These are phyloP conservation scores for Taurulus bubalis DNA, from an alignment of 2,113 vertebrate genomes.

Conservation along the genomic window DNA sequence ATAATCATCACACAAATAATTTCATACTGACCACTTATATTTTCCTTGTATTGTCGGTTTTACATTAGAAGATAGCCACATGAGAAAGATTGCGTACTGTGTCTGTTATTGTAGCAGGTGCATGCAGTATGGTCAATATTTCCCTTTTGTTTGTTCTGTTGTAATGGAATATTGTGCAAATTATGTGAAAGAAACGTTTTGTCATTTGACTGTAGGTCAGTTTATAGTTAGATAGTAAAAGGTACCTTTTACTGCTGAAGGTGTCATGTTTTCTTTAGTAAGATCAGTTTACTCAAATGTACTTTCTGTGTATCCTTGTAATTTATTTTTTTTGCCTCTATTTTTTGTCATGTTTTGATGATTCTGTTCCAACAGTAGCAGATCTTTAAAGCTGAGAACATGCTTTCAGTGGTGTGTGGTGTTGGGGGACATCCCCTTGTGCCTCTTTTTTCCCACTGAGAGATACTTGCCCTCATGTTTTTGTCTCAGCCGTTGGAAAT, in stretches of 20 bases:
- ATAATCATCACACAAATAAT: background rate
- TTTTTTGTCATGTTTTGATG: slow-evolving; percentile 36
- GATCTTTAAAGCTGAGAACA: background rate
- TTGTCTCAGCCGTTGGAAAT: slow-evolving; percentile 51
- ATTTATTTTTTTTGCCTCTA: slow-evolving; percentile 15
- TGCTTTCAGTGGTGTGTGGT: slow-evolving; percentile 24
- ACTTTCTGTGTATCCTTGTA: background rate
- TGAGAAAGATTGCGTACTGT: slow-evolving; percentile 4
- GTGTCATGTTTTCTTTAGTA: background rate
- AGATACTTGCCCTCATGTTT: slow-evolving; percentile 43
- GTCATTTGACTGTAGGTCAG: slow-evolving; percentile 9
- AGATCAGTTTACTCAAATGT: background rate
- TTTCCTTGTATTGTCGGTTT: background rate
- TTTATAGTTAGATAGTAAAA: background rate
- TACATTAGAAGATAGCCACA: background rate
- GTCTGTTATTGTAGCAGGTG: slow-evolving; percentile 26
- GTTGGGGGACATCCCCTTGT: slow-evolving; percentile 29
- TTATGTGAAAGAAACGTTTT: background rate
- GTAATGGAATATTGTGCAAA: slow-evolving; percentile 7
- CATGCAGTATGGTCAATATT: slow-evolving; percentile 49
- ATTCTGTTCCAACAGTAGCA: slow-evolving; percentile 18
- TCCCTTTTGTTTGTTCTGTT: slow-evolving; percentile 47
- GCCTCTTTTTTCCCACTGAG: slow-evolving; percentile 28
- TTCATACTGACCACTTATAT: background rate
- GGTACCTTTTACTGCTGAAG: background rate